Conservation (phyloP, 2,888 invertebrate genomes). For the Mimas tiliae region DNA sequence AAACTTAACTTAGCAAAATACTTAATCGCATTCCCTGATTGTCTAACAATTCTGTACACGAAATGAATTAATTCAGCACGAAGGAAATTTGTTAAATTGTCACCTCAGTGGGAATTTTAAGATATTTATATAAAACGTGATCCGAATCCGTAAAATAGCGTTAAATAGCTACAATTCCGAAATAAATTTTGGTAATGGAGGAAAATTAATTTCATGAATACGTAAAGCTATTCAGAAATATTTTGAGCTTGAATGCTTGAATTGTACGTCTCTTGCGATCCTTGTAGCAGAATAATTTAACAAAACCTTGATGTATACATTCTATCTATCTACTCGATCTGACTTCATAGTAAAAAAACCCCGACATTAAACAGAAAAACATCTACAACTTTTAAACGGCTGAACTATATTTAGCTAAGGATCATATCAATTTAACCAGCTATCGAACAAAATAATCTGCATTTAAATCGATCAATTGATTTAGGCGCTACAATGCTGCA, state of each 20-base stretch:
- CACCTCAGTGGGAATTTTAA: slow-evolving; percentile 38
- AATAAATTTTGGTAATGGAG: slow-evolving; percentile 12
- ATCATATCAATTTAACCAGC: no score
- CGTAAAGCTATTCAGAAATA: background rate
- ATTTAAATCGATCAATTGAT: no score
- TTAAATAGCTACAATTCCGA: background rate
- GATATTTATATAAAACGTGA: slow-evolving; percentile 33
- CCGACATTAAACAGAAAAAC: no score
- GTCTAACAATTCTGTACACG: slow-evolving; percentile 47
- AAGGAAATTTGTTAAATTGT: slow-evolving; percentile 44
- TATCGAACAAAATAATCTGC: no score
- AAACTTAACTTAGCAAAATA: background rate
- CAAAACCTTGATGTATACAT: no score
- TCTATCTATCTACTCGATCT: no score
- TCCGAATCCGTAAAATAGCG: slow-evolving; percentile 16
- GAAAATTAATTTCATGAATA: background rate
- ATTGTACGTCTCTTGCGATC: no score
- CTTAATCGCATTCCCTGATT: slow-evolving; percentile 37
- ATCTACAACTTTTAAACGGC: no score
- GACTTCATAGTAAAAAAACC: no score
- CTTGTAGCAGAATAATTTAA: no score
- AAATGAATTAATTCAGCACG: slow-evolving; percentile 48
- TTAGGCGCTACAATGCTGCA: no score
- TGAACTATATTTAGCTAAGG: no score
- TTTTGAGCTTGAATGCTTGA: background rate